These are phyloP conservation scores for Psilopsiagon aurifrons DNA, from an alignment of 2,113 vertebrate genomes.

Conservation along the genomic window DNA sequence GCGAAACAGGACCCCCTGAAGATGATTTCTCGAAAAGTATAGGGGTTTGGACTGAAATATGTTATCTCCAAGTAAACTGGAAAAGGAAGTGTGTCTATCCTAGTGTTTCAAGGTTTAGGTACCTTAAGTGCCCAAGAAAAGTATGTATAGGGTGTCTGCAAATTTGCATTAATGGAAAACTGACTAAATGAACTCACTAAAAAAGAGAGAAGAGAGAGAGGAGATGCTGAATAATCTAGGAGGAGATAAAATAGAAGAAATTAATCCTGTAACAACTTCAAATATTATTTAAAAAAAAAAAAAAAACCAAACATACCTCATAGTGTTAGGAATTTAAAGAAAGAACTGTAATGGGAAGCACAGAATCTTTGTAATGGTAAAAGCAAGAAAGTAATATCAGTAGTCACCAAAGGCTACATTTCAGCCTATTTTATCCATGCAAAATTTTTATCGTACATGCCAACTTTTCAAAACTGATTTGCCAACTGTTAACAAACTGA, in stretches of 20 bases:
- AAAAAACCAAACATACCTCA: no score
- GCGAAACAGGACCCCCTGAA: neutral
- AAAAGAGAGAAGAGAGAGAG: neutral
- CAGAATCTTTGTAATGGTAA: neutral
- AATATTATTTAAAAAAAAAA: neutral
- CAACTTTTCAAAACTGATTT: neutral
- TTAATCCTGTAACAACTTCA: rapidly evolving
- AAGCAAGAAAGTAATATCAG: neutral
- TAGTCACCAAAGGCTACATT: neutral
- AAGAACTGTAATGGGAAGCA: neutral
- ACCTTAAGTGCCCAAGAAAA: neutral
- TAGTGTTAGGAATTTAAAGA: neutral
- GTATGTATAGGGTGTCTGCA: neutral
- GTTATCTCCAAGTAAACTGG: neutral
- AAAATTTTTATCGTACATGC: neutral
- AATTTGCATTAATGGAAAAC: neutral
- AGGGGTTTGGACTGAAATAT: neutral
- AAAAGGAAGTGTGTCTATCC: neutral
- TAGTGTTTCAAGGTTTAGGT: neutral
- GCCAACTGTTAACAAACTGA: neutral
- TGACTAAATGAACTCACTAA: neutral
- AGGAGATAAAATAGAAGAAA: neutral
- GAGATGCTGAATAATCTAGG: neutral
- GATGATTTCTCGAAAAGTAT: neutral
- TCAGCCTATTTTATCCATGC: neutral